Conservation (phyloP, 2,113 vertebrate genomes). For the Ginglymostoma cirratum region DNA sequence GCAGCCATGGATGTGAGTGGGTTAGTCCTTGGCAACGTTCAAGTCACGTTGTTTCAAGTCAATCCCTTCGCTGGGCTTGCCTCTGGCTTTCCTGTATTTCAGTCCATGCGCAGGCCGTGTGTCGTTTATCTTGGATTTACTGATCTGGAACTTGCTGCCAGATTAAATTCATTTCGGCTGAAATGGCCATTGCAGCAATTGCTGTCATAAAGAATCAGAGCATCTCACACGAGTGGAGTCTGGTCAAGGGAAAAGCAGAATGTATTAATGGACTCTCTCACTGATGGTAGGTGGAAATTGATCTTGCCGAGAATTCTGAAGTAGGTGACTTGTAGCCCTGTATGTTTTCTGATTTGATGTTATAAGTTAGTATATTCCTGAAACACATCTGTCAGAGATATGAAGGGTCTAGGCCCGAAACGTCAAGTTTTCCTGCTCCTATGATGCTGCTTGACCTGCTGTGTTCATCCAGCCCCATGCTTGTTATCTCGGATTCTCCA, state of each 20-base stretch:
- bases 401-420: too few relatives aligned
- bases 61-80: not conserved
- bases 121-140: not conserved
- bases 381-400: too few relatives aligned
- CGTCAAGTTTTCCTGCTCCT: too few relatives aligned
- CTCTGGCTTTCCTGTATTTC: not conserved
- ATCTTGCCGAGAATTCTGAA: not conserved
- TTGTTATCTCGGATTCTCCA: too few relatives aligned
- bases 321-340: not conserved
- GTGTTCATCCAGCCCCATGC: too few relatives aligned
- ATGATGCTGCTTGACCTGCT: too few relatives aligned
- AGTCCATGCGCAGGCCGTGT: not conserved
- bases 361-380: too few relatives aligned
- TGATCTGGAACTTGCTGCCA: not conserved
- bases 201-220: not conserved
- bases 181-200: not conserved
- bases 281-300: not conserved
- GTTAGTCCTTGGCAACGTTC: too few relatives aligned
- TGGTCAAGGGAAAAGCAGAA: not conserved
- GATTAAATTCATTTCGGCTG: not conserved
- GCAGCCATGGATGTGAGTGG: too few relatives aligned
- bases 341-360: not conserved
- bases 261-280: not conserved
- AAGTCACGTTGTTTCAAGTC: too few relatives aligned
- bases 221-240: not conserved